A percentile compares a stretch with the other conserved stretches of the same genome.
These are phyloP conservation scores for Chlorospingus flavigularis DNA, from an alignment of 2,797 vertebrate genomes.

Conservation along the genomic window DNA sequence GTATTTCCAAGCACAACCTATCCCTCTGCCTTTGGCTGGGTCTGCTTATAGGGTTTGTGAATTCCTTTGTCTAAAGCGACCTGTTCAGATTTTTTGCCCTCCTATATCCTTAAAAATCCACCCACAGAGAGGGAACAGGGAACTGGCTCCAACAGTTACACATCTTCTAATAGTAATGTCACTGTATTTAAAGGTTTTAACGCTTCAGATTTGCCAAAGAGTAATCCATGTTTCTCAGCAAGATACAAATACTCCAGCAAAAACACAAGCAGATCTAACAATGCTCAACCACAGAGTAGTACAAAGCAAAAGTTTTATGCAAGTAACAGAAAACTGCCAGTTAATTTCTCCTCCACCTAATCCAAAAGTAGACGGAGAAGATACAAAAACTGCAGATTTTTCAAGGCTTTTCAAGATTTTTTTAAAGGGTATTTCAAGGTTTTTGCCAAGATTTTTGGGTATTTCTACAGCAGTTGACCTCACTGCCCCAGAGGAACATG, in stretches of 20 bases:
- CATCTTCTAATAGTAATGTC: background rate
- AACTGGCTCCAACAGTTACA: background rate
- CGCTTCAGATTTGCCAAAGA: background rate
- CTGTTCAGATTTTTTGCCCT: background rate
- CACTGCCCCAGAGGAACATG: background rate
- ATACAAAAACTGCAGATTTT: background rate
- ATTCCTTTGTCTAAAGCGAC: background rate
- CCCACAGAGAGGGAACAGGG: background rate
- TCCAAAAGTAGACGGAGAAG: background rate
- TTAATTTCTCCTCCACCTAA: background rate
- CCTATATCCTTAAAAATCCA: background rate
- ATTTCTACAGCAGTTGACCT: background rate
- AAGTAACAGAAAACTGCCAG: background rate
- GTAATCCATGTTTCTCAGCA: background rate
- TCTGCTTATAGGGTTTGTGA: background rate
- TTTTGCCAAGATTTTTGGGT: background rate
- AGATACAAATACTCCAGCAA: background rate
- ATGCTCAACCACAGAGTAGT: fast-evolving
- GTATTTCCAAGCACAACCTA: background rate
- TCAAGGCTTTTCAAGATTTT: background rate
- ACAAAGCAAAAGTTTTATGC: background rate
- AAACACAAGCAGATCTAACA: background rate
- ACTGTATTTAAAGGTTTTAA: background rate
- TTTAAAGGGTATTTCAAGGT: background rate
- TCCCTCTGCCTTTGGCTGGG: background rate